These are phyloP conservation scores for Sturnus vulgaris DNA, from an alignment of 2,113 vertebrate species.

Conservation along the genomic window DNA sequence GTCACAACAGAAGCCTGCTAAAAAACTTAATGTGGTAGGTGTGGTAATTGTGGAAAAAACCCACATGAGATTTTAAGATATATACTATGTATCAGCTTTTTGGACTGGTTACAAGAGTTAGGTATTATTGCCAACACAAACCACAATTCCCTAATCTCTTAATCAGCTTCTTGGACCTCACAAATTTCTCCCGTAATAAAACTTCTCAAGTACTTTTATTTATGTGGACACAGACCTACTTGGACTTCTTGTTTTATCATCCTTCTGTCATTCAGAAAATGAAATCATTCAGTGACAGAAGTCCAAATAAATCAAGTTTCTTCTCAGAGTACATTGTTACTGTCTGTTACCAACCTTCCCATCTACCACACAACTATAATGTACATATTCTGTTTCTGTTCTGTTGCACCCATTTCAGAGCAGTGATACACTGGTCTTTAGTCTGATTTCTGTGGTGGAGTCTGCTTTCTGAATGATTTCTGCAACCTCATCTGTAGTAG, in stretches of 20 bases:
- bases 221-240: neutral
- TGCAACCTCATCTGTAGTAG: neutral
- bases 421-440: neutral
- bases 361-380: neutral
- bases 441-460: neutral
- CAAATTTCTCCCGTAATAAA: neutral
- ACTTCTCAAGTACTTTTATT: neutral
- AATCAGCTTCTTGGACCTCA: neutral
- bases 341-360: neutral
- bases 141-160: neutral
- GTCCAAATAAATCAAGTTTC: neutral
- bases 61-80: neutral
- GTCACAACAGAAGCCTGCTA: neutral
- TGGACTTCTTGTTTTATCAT: neutral
- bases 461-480: neutral
- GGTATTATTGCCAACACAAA: neutral
- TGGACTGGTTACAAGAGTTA: neutral
- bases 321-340: neutral
- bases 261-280: neutral
- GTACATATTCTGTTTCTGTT: neutral
- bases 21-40: neutral
- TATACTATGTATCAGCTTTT: neutral
- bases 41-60: neutral
- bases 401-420: neutral
- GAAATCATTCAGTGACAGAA: neutral